These are phyloP conservation scores for Hystrix brachyura DNA, from an alignment of 2,113 vertebrate genomes.

Conservation along the genomic window DNA sequence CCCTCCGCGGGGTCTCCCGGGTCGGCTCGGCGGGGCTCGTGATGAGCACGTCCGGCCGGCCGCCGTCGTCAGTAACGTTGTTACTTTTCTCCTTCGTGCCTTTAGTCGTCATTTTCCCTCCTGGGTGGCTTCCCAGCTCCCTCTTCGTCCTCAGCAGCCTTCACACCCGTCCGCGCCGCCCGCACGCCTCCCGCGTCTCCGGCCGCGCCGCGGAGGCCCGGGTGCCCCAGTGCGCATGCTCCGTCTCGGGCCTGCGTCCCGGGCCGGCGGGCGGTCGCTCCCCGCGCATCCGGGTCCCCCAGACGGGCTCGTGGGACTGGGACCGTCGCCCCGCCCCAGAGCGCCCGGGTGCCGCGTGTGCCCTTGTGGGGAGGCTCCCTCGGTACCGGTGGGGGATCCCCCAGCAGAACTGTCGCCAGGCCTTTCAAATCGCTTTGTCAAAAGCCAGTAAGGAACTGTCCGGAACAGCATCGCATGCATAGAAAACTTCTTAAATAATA, in stretches of 20 bases:
- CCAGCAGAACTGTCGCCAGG: not conserved
- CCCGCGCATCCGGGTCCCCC: not conserved
- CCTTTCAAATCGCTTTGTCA: not conserved
- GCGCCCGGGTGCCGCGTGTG: not conserved
- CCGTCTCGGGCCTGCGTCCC: too few species aligned
- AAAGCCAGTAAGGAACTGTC: not conserved
- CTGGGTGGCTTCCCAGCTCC: too few species aligned
- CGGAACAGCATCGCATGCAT: not conserved
- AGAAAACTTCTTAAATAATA: not conserved
- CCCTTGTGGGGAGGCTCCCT: too few species aligned
- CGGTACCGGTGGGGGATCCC: not conserved
- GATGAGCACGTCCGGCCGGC: too few species aligned
- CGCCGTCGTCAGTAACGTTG: too few species aligned
- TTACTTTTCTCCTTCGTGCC: too few species aligned
- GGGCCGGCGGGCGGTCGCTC: not conserved
- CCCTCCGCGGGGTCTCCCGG: too few species aligned
- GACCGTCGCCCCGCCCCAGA: too few species aligned
- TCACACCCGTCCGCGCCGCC: not conserved
- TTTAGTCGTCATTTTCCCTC: too few species aligned
- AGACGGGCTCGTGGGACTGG: not conserved
- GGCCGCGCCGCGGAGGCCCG: not conserved
- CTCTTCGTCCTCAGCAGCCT: too few species aligned
- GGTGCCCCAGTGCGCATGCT: not conserved
- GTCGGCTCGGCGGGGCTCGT: too few species aligned
- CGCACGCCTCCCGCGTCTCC: accelerated